Conservation (phyloP, 2,888 invertebrate species). For the Seladonia tumulorum region DNA sequence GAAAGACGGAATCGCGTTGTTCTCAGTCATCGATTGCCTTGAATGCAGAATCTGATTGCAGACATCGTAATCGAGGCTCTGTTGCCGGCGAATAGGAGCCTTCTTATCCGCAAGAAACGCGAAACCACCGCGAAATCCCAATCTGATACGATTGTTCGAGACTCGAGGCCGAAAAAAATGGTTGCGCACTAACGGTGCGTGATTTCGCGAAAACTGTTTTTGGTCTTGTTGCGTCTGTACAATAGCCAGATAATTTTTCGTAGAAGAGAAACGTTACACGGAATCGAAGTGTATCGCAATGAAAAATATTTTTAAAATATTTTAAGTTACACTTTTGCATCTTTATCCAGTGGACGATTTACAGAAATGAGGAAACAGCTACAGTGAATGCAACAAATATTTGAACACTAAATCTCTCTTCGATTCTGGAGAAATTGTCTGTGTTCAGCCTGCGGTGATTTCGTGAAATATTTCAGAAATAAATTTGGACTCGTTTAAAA, state of each 20-base stretch:
- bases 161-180: background rate
- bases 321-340: too few relatives aligned
- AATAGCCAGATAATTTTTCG: background rate
- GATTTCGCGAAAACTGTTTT: constrained; percentile 6
- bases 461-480: too few relatives aligned
- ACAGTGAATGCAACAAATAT: too few relatives aligned
- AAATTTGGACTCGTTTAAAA: too few relatives aligned
- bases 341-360: too few relatives aligned
- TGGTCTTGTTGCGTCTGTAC: background rate
- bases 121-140: constrained; percentile 18
- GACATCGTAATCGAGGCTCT: constrained; percentile 37
- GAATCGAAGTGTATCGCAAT: background rate
- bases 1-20: constrained; percentile 47
- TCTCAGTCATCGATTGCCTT: constrained; percentile 52
- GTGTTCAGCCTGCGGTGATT: too few relatives aligned
- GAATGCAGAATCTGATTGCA: constrained; percentile 50
- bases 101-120: constrained; percentile 21
- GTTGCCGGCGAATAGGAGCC: constrained; percentile 26
- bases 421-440: too few relatives aligned
- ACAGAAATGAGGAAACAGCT: too few relatives aligned
- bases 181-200: constrained; percentile 12
- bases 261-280: background rate
- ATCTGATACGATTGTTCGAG: constrained; percentile 32
- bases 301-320: background rate
- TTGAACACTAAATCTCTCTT: too few relatives aligned